A percentile compares a stretch with the other conserved stretches of the same genome.
These are phyloP conservation scores for Brachynemurus nebulosus DNA, from an alignment of 2,888 invertebrate species.

Conservation along the genomic window DNA sequence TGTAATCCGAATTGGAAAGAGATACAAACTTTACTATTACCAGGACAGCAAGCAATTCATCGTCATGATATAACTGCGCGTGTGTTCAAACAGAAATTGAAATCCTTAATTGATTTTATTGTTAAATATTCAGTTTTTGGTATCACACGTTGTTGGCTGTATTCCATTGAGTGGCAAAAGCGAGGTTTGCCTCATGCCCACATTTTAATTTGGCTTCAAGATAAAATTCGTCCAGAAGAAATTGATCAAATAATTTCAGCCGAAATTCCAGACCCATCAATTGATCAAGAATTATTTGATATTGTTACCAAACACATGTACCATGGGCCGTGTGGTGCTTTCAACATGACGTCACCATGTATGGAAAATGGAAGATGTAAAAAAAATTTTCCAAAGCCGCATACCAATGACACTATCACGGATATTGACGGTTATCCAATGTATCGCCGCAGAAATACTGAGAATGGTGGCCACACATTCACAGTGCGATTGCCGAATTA, in stretches of 20 bases:
- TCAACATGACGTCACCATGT: constrained; percentile 20
- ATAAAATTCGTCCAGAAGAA: constrained; percentile 22
- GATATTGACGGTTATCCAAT: constrained; percentile 25
- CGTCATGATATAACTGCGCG: constrained; percentile 21
- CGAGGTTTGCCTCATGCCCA: constrained; percentile 15
- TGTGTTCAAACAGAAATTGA: constrained; percentile 21
- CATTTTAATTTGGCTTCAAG: constrained; percentile 23
- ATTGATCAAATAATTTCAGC: constrained; percentile 25
- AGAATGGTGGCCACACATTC: constrained; percentile 18
- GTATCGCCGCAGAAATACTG: constrained; percentile 22
- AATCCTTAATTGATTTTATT: constrained; percentile 17
- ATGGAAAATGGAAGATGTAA: constrained; percentile 18
- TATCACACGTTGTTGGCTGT: constrained; percentile 21
- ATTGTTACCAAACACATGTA: constrained; percentile 25
- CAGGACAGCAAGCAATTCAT: constrained; percentile 11
- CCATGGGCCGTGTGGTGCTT: constrained; percentile 25
- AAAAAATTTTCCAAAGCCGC: constrained; percentile 19
- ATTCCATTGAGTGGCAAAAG: constrained; percentile 23
- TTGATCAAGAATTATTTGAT: constrained; percentile 21
- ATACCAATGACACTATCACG: constrained; percentile 23
- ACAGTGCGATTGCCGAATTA: constrained; percentile 12
- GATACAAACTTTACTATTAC: constrained; percentile 15
- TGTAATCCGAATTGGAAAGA: constrained; percentile 23
- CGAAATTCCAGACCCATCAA: constrained; percentile 23
- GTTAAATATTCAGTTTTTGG: constrained; percentile 21